Conservation (phyloP, 1,140 invertebrate genomes). For the Xylocopa sonorina region DNA sequence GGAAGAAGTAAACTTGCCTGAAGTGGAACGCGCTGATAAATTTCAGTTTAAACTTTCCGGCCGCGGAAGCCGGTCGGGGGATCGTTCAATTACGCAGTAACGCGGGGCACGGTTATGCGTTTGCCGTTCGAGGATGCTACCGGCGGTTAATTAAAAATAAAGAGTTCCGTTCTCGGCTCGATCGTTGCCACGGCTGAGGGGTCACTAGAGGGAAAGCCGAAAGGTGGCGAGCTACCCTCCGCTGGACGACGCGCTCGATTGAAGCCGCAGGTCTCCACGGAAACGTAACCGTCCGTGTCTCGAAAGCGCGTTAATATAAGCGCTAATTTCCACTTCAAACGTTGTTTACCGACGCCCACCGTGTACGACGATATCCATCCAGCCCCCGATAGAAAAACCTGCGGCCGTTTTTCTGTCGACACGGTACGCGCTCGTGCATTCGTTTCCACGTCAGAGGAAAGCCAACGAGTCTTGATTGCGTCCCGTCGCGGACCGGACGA, state of each 20-base stretch:
- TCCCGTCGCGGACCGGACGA: not conserved
- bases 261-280: slow-evolving; percentile 10
- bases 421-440: not conserved
- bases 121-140: slow-evolving; percentile 47
- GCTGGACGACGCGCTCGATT: not conserved
- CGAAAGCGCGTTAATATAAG: slow-evolving; percentile 18
- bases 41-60: slow-evolving; percentile 71
- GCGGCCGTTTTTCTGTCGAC: not conserved
- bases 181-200: not conserved
- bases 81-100: slow-evolving; percentile 68
- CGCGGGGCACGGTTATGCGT: slow-evolving; percentile 56
- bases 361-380: not conserved
- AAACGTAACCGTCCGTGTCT: slow-evolving; percentile 11
- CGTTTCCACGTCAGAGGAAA: not conserved
- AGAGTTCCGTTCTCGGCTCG: slow-evolving; percentile 30
- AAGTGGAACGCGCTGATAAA: slow-evolving; percentile 69
- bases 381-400: slow-evolving; percentile 12
- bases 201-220: not conserved
- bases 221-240: too few relatives aligned
- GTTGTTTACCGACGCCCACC: slow-evolving; percentile 1
- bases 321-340: slow-evolving; percentile 39
- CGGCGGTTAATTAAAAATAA: slow-evolving; percentile 71
- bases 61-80: slow-evolving; percentile 36
- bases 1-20: slow-evolving; percentile 56
- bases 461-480: not conserved